These are phyloP conservation scores for Eugnorisma glareosa DNA, from an alignment of 2,888 invertebrate species.

Conservation along the genomic window DNA sequence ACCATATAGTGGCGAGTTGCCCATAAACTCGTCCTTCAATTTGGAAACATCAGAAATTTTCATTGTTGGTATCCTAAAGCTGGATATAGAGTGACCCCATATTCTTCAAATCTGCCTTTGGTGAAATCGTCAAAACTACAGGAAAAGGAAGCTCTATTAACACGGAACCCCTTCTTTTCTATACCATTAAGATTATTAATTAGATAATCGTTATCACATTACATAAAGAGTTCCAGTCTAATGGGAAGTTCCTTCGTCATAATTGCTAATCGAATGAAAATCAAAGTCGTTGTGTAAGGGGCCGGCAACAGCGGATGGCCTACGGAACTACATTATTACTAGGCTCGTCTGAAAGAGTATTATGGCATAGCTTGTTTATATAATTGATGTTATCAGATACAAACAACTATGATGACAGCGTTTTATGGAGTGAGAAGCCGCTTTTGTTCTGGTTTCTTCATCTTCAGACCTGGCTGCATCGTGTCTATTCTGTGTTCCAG, in stretches of 20 bases:
- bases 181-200: neutral
- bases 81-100: neutral
- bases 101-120: neutral
- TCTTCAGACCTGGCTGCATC: neutral
- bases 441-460: neutral
- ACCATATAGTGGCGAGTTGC: neutral
- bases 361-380: neutral
- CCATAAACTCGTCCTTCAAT: neutral
- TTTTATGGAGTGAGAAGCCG: neutral
- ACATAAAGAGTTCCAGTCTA: constrained; percentile 29
- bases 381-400: constrained; percentile 5
- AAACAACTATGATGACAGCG: neutral
- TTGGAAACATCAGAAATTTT: neutral
- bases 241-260: constrained; percentile 28
- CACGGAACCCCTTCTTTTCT: neutral
- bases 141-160: neutral
- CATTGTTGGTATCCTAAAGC: neutral
- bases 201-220: constrained; percentile 27
- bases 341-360: neutral
- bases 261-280: constrained; percentile 45
- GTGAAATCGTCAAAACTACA: neutral
- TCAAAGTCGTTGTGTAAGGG: constrained; percentile 36
- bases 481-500: too few relatives aligned
- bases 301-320: constrained; percentile 40
- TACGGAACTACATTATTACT: constrained; percentile 49